phyloP scores from a whole-genome alignment of 2,797 vertebrate species.

The Todus mexicanus region DNA sequence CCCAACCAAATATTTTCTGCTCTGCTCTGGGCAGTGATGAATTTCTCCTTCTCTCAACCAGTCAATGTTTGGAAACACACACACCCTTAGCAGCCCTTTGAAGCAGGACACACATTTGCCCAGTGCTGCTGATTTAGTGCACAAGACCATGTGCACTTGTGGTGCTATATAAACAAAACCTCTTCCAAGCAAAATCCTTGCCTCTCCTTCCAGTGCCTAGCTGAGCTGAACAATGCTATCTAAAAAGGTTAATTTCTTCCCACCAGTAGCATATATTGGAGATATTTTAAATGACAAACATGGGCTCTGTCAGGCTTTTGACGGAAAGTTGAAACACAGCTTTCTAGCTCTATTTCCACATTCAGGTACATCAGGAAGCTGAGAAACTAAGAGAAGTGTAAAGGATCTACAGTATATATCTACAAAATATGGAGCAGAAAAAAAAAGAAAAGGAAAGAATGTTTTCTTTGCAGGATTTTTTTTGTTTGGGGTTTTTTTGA shows the following conservation, averaged over 20 bases:
- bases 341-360: neutral
- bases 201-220: neutral
- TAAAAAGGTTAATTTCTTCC: neutral
- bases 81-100: neutral
- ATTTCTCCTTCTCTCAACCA: neutral
- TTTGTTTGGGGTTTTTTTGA: neutral
- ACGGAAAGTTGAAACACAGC: neutral
- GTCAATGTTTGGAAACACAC: accelerated
- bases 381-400: neutral
- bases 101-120: neutral
- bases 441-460: neutral
- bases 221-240: neutral
- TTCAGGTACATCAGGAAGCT: neutral
- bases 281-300: neutral
- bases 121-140: neutral
- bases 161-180: neutral
- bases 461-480: neutral
- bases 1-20: neutral
- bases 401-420: neutral
- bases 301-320: neutral
- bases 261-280: neutral
- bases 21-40: neutral
- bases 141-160: neutral
- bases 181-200: neutral
- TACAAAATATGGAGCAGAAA: neutral